Percentiles rank a stretch among this genome's conserved stretches.
phyloP scores from a whole-genome alignment of 2,113 vertebrate species.

The Apus apus region DNA sequence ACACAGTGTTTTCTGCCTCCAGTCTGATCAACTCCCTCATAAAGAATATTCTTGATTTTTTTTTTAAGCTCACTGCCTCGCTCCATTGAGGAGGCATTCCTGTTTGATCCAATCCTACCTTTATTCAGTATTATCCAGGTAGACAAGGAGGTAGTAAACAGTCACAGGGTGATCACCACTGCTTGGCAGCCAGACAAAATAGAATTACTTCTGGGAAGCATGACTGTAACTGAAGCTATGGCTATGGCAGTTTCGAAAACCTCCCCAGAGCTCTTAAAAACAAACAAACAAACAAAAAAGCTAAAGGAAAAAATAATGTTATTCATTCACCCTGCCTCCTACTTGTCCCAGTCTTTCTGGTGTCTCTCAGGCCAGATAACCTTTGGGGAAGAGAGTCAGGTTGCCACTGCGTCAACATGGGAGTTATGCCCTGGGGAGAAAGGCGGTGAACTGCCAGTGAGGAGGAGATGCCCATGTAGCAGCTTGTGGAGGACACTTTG shows the following conservation, averaged over 20 bases:
- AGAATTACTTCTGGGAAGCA: neutral
- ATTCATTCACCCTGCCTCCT: neutral
- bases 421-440: neutral
- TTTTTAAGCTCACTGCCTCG: neutral
- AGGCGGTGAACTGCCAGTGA: neutral
- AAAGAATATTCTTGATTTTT: neutral
- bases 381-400: neutral
- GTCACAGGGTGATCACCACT: neutral
- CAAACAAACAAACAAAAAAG: neutral
- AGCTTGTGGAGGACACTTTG: neutral
- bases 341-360: neutral
- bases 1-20: slow-evolving; percentile 31
- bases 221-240: neutral
- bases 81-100: neutral
- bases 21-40: neutral
- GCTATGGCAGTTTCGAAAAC: neutral
- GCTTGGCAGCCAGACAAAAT: neutral
- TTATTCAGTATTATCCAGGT: neutral
- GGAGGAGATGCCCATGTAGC: neutral
- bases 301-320: neutral
- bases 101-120: neutral
- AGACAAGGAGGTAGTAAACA: neutral
- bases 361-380: neutral
- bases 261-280: neutral
- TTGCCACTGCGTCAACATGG: neutral